Conservation (phyloP, 2,113 vertebrate species). For the Pelmatolapia mariae region DNA sequence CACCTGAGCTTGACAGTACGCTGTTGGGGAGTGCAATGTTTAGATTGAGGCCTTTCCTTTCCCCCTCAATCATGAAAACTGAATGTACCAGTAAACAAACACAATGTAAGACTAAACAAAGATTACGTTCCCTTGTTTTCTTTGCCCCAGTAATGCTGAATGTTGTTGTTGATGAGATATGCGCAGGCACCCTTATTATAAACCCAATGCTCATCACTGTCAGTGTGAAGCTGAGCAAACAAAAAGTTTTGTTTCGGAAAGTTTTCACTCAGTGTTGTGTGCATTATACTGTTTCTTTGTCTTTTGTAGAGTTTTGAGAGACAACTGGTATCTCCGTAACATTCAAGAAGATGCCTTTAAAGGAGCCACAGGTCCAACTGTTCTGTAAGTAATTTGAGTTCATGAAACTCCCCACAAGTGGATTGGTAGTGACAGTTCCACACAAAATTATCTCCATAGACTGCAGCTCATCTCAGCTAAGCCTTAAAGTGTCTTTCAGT, state of each 20-base stretch:
- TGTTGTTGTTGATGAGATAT: slow-evolving; percentile 23
- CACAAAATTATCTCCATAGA: neutral
- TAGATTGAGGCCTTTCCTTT: neutral
- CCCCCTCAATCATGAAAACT: slow-evolving; percentile 34
- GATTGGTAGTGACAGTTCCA: neutral
- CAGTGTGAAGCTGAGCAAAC: slow-evolving; percentile 15
- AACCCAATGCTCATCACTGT: slow-evolving; percentile 37
- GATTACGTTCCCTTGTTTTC: slow-evolving; percentile 50
- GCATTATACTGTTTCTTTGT: neutral
- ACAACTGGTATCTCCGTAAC: slow-evolving; percentile 76
- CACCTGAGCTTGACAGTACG: neutral
- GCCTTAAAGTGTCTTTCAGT: neutral
- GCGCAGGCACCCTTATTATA: slow-evolving; percentile 24
- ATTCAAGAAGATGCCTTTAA: slow-evolving; percentile 82
- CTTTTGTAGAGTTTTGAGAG: slow-evolving; percentile 78
- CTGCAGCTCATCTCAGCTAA: neutral
- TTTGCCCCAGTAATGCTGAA: neutral
- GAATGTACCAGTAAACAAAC: slow-evolving; percentile 59
- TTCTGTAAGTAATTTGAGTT: slow-evolving; percentile 76
- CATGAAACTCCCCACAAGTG: neutral
- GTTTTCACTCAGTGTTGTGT: neutral
- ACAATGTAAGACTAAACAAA: slow-evolving; percentile 66
- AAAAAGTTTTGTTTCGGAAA: neutral
- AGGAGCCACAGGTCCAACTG: slow-evolving; percentile 79
- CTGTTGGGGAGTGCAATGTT: neutral